A percentile compares a stretch with the other conserved stretches of the same genome.
Conservation (phyloP, 2,797 vertebrate genomes). For the Choloepus didactylus region DNA sequence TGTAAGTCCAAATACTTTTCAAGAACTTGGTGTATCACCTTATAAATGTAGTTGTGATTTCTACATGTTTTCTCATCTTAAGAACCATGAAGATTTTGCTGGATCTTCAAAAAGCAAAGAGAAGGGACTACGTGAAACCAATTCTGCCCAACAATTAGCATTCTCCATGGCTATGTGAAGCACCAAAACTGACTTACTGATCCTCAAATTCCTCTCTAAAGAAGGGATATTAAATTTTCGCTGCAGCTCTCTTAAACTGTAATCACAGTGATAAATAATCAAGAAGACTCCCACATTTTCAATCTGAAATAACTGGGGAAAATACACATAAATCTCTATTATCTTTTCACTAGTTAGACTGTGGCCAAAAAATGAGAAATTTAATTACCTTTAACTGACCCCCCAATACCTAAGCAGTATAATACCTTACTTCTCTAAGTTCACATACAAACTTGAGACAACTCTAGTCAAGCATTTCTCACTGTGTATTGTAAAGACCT, state of each 20-base stretch:
- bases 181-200: not conserved
- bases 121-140: not conserved
- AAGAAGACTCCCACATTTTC: not conserved
- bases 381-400: not conserved
- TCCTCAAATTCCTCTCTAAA: accelerated
- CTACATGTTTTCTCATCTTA: not conserved
- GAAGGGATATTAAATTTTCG: not conserved
- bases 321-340: not conserved
- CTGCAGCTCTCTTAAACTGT: not conserved
- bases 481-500: not conserved
- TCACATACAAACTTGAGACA: not conserved
- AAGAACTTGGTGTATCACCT: not conserved
- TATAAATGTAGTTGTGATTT: not conserved
- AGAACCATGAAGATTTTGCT: not conserved
- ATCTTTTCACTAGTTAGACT: not conserved
- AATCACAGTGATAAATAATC: not conserved
- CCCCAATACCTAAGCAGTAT: not conserved
- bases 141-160: not conserved
- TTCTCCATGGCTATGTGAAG: not conserved
- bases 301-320: not conserved
- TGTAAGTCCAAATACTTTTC: not conserved
- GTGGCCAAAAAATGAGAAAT: not conserved
- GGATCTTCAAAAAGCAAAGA: not conserved
- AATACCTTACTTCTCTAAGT: not conserved
- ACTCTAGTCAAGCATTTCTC: not conserved